Percentiles rank a stretch among this genome's conserved stretches.
Evolutionary conservation across 2,797 vertebrate genomes (phyloP).

Genomic region (Sebastes aleutianus): DNA sequence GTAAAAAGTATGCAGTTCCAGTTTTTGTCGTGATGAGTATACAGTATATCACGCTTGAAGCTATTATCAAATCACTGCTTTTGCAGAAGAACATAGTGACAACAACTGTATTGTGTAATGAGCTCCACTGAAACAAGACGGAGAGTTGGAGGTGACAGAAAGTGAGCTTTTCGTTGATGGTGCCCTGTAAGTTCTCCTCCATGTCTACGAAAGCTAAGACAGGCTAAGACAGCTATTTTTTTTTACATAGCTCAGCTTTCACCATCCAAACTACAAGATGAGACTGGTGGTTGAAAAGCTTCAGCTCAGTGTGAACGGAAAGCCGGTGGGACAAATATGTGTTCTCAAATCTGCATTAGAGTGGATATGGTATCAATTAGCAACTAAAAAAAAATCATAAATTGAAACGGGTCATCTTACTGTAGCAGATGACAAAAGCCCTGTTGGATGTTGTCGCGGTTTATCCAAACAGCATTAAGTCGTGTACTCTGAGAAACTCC

Average conservation of each 20-base stretch:
- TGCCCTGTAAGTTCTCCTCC: too few species aligned
- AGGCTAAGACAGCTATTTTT: too few species aligned
- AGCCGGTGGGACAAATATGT: background rate
- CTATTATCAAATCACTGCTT: background rate
- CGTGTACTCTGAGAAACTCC: background rate
- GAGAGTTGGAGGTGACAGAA: too few species aligned
- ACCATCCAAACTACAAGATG: too few species aligned
- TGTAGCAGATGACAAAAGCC: background rate
- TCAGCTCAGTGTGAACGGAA: background rate
- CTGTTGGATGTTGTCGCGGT: constrained; percentile 2
- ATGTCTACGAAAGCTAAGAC: too few species aligned
- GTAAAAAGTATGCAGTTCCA: too few species aligned
- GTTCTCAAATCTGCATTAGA: background rate
- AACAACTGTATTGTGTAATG: too few species aligned
- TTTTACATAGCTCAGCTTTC: too few species aligned
- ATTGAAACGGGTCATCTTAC: background rate
- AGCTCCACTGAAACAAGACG: too few species aligned
- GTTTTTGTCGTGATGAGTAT: too few species aligned
- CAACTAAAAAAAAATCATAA: background rate
- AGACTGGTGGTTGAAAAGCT: background rate
- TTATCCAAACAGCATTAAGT: constrained; percentile 39
- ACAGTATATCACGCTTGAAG: too few species aligned
- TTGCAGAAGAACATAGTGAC: background rate
- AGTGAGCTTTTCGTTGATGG: too few species aligned
- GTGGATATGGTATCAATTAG: constrained; percentile 28